These are phyloP conservation scores for Periophthalmus magnuspinnatus DNA, from an alignment of 2,797 vertebrate genomes.

Conservation along the genomic window DNA sequence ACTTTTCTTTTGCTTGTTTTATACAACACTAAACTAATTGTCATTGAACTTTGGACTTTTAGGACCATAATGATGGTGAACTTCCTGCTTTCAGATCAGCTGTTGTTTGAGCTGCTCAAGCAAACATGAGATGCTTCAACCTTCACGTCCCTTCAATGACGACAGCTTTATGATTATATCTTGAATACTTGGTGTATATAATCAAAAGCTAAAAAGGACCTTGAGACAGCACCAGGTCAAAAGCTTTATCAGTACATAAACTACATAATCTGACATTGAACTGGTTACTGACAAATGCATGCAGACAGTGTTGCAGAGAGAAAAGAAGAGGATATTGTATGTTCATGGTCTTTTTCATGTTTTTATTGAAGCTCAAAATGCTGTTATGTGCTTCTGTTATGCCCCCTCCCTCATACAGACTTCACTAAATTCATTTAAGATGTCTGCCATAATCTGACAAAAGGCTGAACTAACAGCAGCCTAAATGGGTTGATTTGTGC, in stretches of 20 bases:
- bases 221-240: conserved; percentile 4
- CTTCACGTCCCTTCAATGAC: background rate
- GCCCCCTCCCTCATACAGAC: background rate
- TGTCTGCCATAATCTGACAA: conserved; percentile 17
- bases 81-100: background rate
- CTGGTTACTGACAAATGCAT: background rate
- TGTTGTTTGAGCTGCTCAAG: conserved; percentile 9
- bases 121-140: conserved; percentile 11
- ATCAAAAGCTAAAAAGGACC: background rate
- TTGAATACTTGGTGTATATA: background rate
- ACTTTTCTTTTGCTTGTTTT: background rate
- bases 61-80: background rate
- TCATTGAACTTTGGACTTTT: background rate
- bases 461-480: conserved; percentile 15
- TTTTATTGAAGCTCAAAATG: too few relatives aligned
- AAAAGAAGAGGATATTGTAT: background rate
- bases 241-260: background rate
- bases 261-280: background rate
- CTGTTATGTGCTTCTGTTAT: background rate
- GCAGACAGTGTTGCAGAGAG: background rate
- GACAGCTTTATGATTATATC: background rate
- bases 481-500: conserved; percentile 24
- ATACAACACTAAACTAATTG: background rate
- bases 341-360: too few relatives aligned
- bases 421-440: conserved; percentile 8